Percentiles rank a stretch among this genome's conserved stretches.
These are phyloP conservation scores for Xiphias gladius DNA, from an alignment of 2,113 vertebrate species.

Conservation along the genomic window DNA sequence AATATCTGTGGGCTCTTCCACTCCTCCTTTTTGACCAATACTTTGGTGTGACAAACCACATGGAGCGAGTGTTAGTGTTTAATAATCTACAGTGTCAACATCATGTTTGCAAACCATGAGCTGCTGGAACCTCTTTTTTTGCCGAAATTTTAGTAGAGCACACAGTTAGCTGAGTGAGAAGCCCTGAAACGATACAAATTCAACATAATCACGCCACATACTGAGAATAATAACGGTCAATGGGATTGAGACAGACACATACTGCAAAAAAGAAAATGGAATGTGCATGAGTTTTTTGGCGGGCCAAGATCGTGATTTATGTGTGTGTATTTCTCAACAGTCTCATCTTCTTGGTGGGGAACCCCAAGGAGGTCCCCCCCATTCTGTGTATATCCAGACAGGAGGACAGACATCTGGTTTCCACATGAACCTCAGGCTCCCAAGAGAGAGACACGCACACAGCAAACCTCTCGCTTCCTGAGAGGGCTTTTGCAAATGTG, in stretches of 20 bases:
- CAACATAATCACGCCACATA: not conserved
- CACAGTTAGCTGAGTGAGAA: not conserved
- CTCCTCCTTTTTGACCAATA: conserved; percentile 26
- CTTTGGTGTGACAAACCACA: conserved; percentile 27
- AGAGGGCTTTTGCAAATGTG: conserved; percentile 43
- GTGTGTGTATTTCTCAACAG: conserved; percentile 31
- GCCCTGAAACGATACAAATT: not conserved
- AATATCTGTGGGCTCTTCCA: conserved; percentile 17
- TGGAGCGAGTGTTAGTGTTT: not conserved
- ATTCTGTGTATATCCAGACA: conserved; percentile 54
- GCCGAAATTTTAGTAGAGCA: not conserved
- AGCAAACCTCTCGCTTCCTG: conserved; percentile 50
- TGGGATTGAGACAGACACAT: not conserved
- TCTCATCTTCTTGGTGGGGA: conserved; percentile 38
- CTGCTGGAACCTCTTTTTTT: conserved; percentile 4
- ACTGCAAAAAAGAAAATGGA: not conserved
- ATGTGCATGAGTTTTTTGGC: conserved; percentile 17
- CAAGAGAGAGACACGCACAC: conserved; percentile 23
- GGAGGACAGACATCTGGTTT: conserved; percentile 78
- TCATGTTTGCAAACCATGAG: not conserved
- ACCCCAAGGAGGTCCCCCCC: conserved; percentile 14
- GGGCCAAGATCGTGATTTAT: conserved; percentile 2
- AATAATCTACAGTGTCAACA: conserved; percentile 24
- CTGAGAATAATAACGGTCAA: not conserved
- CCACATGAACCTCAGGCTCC: conserved; percentile 67